Percentiles rank a stretch among this genome's conserved stretches.
phyloP scores from a whole-genome alignment of 1,140 invertebrate genomes.

The Diuraphis noxia region DNA sequence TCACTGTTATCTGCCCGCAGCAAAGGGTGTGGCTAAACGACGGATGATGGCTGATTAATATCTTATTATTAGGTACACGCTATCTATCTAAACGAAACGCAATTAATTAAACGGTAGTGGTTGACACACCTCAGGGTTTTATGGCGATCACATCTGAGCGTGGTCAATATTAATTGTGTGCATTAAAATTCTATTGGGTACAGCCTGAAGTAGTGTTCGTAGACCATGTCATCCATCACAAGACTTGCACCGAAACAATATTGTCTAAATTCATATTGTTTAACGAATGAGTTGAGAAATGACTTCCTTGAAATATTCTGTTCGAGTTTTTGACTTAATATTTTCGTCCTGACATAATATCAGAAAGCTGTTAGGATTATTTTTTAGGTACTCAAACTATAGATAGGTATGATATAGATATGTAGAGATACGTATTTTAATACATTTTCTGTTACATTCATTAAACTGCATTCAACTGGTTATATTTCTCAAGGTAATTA shows the following conservation, averaged over 20 bases:
- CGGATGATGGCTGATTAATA: conserved; percentile 37
- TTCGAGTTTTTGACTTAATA: too few relatives aligned
- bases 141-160: neutral
- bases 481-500: too few relatives aligned
- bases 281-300: neutral
- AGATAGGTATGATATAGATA: too few relatives aligned
- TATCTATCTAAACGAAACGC: neutral
- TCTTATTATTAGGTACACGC: conserved; percentile 35
- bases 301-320: too few relatives aligned
- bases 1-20: neutral
- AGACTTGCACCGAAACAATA: neutral
- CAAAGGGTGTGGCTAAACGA: conserved; percentile 37
- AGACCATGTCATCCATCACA: neutral
- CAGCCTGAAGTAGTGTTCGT: too few relatives aligned
- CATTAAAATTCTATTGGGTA: neutral
- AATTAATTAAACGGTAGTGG: conserved; percentile 42
- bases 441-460: too few relatives aligned
- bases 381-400: too few relatives aligned
- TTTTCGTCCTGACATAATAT: too few relatives aligned
- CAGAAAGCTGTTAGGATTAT: too few relatives aligned
- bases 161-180: neutral
- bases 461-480: too few relatives aligned
- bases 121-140: conserved; percentile 38
- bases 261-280: neutral
- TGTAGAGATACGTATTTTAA: too few relatives aligned